Conservation (phyloP, 2,888 invertebrate species). For the Rhingia campestris region DNA sequence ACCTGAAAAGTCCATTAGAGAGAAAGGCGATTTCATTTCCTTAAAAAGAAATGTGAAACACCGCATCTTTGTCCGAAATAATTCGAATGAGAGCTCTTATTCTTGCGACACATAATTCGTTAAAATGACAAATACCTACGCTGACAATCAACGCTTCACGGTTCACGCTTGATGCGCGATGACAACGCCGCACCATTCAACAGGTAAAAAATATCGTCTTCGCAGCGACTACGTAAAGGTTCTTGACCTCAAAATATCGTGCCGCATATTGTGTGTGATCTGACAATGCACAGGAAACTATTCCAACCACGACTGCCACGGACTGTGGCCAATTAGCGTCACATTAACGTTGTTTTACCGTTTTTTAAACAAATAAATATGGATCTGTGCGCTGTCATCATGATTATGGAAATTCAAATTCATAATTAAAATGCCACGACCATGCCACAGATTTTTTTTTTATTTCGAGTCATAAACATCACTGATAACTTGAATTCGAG, state of each 20-base stretch:
- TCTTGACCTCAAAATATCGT: slow-evolving; percentile 48
- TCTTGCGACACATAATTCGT: slow-evolving; percentile 20
- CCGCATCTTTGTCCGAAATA: not conserved
- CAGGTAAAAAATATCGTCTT: slow-evolving; percentile 22
- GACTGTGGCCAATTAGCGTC: slow-evolving; percentile 61
- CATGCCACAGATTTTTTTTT: slow-evolving; percentile 14
- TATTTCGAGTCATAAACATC: slow-evolving; percentile 8
- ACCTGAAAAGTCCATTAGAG: slow-evolving; percentile 22
- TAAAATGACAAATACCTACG: slow-evolving; percentile 8
- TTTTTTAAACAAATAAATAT: slow-evolving; percentile 45
- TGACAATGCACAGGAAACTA: slow-evolving; percentile 49
- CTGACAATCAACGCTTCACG: not conserved
- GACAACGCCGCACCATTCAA: slow-evolving; percentile 7
- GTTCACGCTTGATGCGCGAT: slow-evolving; percentile 15
- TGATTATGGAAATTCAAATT: slow-evolving; percentile 42
- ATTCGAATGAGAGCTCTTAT: not conserved
- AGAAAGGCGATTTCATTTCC: slow-evolving; percentile 47
- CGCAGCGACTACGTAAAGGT: slow-evolving; percentile 21
- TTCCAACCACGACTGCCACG: slow-evolving; percentile 16
- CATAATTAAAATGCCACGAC: slow-evolving; percentile 44
- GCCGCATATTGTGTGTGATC: slow-evolving; percentile 23
- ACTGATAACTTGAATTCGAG: not conserved
- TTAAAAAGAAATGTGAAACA: not conserved
- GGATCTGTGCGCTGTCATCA: slow-evolving; percentile 36
- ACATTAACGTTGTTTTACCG: slow-evolving; percentile 48